Base-by-base conservation (phyloP, 2,113 vertebrate species). In the Pygoscelis antarcticus region DNA sequence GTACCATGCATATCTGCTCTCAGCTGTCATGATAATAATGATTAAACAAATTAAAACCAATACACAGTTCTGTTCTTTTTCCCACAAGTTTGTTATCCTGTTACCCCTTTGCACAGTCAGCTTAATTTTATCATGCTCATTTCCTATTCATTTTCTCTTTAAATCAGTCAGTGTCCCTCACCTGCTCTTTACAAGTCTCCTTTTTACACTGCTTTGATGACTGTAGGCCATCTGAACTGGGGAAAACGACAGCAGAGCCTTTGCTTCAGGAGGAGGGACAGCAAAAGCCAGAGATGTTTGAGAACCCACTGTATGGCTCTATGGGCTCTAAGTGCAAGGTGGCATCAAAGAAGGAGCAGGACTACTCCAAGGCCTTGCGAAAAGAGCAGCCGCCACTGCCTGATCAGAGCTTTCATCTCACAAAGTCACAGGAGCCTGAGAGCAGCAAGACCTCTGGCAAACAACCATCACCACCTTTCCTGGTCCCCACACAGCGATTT, bases 221-320 rank as follows among this genome's bases (percentile, higher is more conserved):
- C 65, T 72, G 22, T 8, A 98, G 98, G 96, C 84, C 70, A 2
- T 10, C 95, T 15, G 98, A 98, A 2, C 2, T 82, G 54, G 98
- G 94, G 49, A 98, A 98, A 95, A 91, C 7, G 29, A 4, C 19
- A 2, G 60, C 36, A 6, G 98, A 98, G 7, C 38, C 93, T 42
- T 49, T 61, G 75, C 79, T 93, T 10, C 93, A 58, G 54, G 99
- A 99, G 34, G 98, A 99, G 17, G 96, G 85, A 4, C 97, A 91
- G 61, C 70, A 93, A 6, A 98, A 91, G 87, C 98, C 99, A 0
- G 99, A 99, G 98, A 99, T 99, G 99, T 99, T 99, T 19, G 99
- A 99, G 84, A 99, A 99, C 96, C 99, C 99, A 0, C 98, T 99
- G 8, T 99, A 99, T 0, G 99, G 98, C 30, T 98, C 98, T 5